Evolutionary conservation across 2,113 vertebrate species (phyloP).

Genomic region (Elachura formosa): DNA sequence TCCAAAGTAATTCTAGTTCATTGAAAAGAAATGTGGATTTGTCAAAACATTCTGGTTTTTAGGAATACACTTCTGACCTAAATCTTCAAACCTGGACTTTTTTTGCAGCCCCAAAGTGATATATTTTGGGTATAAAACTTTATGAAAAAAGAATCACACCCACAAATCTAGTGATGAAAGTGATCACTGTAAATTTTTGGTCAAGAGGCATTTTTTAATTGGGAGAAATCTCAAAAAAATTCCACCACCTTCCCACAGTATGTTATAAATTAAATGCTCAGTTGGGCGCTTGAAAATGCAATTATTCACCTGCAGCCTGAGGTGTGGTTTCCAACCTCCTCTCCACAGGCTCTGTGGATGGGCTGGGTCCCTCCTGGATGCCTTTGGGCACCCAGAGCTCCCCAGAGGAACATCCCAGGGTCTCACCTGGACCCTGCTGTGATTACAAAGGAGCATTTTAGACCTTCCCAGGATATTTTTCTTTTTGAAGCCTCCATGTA

Average conservation of each 20-base stretch:
- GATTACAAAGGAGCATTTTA: not conserved
- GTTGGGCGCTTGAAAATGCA: not conserved
- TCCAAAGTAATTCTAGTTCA: not conserved
- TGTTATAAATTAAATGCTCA: not conserved
- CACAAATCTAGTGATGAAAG: not conserved
- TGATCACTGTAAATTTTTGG: accelerated
- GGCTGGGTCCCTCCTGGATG: not conserved
- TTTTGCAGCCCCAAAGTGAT: accelerated
- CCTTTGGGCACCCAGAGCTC: not conserved
- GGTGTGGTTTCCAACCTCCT: not conserved
- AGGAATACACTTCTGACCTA: not conserved
- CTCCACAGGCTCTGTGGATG: not conserved
- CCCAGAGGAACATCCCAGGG: not conserved
- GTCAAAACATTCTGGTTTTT: not conserved
- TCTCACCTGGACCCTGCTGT: not conserved
- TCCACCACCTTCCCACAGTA: not conserved
- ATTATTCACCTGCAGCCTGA: not conserved
- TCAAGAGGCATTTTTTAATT: not conserved
- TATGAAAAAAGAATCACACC: not conserved
- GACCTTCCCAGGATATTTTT: not conserved
- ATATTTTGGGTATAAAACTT: not conserved
- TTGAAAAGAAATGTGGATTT: not conserved
- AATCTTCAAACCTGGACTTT: not conserved
- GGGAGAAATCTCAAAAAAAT: not conserved
- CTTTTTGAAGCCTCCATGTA: not conserved